Evolutionary conservation across 2,113 vertebrate genomes (phyloP), one percentile per base, ranked within the genome.

Genomic region (Triplophysa tibetana): DNA sequence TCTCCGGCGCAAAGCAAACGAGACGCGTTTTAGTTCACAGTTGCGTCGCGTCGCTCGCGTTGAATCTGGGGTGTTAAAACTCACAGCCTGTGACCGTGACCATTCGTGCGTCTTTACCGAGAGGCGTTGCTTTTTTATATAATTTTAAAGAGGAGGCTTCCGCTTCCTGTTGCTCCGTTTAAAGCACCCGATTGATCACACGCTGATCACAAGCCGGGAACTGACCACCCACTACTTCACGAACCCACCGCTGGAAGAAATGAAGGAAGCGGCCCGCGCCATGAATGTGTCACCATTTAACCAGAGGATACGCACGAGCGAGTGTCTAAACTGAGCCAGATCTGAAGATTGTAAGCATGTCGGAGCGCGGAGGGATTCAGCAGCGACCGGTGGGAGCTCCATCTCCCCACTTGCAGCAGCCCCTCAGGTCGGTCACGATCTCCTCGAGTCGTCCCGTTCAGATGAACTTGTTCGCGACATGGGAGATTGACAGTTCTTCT

Each of bases 401-500:
- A 78, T 70, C 83, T 58, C 85, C 87, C 14, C 80, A 86, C 75
- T 81, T 87, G 81, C 87, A 90, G 64, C 81, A 90, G 64, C 81
- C 81, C 2, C 70, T 78, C 19, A 84, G 86, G 68, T 86, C 89
- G 77, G 88, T 87, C 64, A 85, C 89, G 75, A 85, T 87, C 45
- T 62, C 83, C 24, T 85, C 86, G 26, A 86, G 86, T 78, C 89
- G 90, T 70, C 92, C 93, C 12, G 92, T 94, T 78, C 92, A 92
- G 80, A 94, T 94, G 93, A 94, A 93, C 86, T 89, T 94, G 82
- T 94, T 91, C 78, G 93, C 93, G 75, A 93, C 93, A 73, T 94
- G 93, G 93, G 93, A 94, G 77, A 92, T 93, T 81, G 93, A 93
- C 86, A 88, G 93, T 75, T 92, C 93, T 67, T 92, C 91, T 69